Percentiles rank a stretch among this genome's conserved stretches.
These are phyloP conservation scores for Micromys minutus DNA, from an alignment of 2,113 vertebrate species.

Conservation along the genomic window DNA sequence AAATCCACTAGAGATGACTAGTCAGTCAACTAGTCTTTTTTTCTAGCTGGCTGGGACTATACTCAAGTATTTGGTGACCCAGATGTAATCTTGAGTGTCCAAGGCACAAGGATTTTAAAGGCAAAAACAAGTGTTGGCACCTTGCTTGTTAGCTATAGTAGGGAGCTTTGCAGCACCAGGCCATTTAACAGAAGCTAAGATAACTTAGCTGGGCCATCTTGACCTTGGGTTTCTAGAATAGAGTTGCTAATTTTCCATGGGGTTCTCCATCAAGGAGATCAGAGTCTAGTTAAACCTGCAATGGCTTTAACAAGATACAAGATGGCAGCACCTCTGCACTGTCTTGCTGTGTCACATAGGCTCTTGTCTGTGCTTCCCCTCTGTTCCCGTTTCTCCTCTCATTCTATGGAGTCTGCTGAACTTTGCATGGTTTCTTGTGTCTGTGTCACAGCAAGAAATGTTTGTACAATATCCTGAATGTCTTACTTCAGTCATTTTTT, in stretches of 20 bases:
- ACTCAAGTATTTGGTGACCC: background rate
- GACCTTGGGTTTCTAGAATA: background rate
- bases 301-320: background rate
- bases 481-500: background rate
- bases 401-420: background rate
- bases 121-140: background rate
- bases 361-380: background rate
- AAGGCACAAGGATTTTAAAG: background rate
- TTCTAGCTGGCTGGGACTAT: background rate
- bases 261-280: background rate
- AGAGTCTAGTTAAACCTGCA: background rate
- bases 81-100: background rate
- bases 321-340: background rate
- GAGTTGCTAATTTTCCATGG: background rate
- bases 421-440: background rate
- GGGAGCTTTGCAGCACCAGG: background rate
- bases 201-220: background rate
- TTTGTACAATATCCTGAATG: background rate
- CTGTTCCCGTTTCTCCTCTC: background rate
- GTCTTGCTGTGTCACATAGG: background rate
- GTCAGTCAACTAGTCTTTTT: background rate
- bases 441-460: background rate
- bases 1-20: background rate
- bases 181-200: background rate
- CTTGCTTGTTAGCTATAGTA: background rate